phyloP scores from a whole-genome alignment of 2,113 vertebrate species.

The Gymnogyps californianus region DNA sequence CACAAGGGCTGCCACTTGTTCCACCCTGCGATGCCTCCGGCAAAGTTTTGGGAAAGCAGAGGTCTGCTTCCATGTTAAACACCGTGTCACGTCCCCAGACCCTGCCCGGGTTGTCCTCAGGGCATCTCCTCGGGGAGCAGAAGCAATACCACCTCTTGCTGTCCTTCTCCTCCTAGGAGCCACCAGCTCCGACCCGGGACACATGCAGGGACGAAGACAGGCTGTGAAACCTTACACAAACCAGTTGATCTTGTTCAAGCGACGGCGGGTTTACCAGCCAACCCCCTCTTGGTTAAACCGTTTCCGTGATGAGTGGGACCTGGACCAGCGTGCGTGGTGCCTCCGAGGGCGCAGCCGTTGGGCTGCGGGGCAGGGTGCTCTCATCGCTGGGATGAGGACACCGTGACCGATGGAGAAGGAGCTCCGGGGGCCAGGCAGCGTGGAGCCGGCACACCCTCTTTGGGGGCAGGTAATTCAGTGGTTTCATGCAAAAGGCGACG shows the following conservation, averaged over 20 bases:
- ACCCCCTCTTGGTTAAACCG: neutral
- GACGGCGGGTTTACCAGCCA: accelerated
- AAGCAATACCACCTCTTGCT: neutral
- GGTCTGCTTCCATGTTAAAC: neutral
- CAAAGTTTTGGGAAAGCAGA: neutral
- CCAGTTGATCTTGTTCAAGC: neutral
- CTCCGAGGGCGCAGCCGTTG: neutral
- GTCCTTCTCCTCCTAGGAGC: neutral
- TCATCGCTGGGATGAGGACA: neutral
- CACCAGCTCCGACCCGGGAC: neutral
- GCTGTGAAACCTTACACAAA: neutral
- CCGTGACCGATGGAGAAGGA: neutral
- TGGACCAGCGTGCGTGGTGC: accelerated
- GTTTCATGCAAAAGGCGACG: neutral
- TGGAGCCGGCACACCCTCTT: neutral
- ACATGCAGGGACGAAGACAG: neutral
- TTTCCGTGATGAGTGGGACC: neutral
- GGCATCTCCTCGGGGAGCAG: neutral
- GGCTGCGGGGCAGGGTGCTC: neutral
- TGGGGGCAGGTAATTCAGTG: neutral
- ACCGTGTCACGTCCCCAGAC: neutral
- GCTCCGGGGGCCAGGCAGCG: neutral
- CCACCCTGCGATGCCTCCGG: neutral
- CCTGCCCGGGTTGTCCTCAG: neutral
- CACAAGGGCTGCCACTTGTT: neutral